Base-by-base conservation (phyloP, 2,113 vertebrate genomes). In the Thalassoma bifasciatum region DNA sequence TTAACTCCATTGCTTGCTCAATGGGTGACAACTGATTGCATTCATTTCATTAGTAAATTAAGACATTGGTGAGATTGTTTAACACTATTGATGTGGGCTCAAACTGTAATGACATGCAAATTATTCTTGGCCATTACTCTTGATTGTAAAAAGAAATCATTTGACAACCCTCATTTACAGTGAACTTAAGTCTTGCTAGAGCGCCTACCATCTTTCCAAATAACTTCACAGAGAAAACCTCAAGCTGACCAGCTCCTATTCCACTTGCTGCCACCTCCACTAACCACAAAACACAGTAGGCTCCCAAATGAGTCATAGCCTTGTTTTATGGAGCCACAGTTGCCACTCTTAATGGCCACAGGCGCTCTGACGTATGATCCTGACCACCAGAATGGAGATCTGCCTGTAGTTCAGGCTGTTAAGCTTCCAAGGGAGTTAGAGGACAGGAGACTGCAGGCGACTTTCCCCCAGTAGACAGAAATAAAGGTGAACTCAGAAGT, bases 261-360 rank as follows among this genome's bases (percentile, higher is more conserved):
- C 85, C n/a, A 11, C 83, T 66, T 22, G 69, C 77, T 79, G 86
- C 85, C 86, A 86, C 86, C 87, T 90, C 72, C 72, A 82, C 77
- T 86, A 72, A 87, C 82, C 87, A 83, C 87, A 84, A 88, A 90
- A 89, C 78, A 75, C 81, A 82, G 82, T 66, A 69, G 85, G 85
- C 78, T 86, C 75, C 84, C 86, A 65, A 54, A 72, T 85, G 90
- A 88, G 58, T 90, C 84, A 84, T 64, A 73, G 77, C 59, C 9
- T 54, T 83, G 60, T 90, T 89, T 92, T 92, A 92, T 88, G 72
- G 80, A 84, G 79, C 86, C 80, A 80, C 82, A 82, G 79, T 84
- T 85, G 69, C 82, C 75, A 74, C 65, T 86, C 79, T 88, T 88
- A 85, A 91, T 70, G 84, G 86, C 82, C 62, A 44, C 68, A 61